A percentile compares a stretch with the other conserved stretches of the same genome.
phyloP scores from a whole-genome alignment of 2,113 vertebrate species.

The Isurus oxyrinchus region DNA sequence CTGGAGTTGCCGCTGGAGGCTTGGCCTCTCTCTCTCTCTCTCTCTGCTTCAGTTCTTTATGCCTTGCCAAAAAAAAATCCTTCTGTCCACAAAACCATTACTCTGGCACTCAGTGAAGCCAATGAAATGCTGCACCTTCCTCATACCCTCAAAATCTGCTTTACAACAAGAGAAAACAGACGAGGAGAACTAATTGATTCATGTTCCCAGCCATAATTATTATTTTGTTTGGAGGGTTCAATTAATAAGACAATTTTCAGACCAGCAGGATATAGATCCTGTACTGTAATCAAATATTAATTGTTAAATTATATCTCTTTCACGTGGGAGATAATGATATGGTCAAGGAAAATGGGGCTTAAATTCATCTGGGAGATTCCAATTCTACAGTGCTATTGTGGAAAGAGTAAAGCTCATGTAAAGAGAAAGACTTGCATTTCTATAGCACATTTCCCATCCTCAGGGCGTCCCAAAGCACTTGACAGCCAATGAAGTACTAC shows the following conservation, averaged over 20 bases:
- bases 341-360: neutral
- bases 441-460: neutral
- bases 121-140: neutral
- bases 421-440: neutral
- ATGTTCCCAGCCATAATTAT: neutral
- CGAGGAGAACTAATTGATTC: neutral
- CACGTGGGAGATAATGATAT: neutral
- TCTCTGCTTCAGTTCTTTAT: neutral
- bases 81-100: constrained; percentile 29
- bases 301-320: neutral
- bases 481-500: no score
- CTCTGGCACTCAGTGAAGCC: neutral
- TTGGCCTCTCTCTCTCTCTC: constrained; percentile 4
- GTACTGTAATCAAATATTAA: neutral
- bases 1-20: neutral
- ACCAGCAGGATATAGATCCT: neutral
- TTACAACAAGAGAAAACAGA: neutral
- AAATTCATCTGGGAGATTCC: neutral
- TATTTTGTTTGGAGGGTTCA: neutral
- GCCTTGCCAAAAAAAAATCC: constrained; percentile 13
- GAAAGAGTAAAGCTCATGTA: neutral
- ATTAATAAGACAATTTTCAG: neutral
- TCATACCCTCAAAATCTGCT: neutral
- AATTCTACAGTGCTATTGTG: neutral
- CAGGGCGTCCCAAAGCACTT: no score